Percentiles rank a stretch among this genome's conserved stretches.
These are phyloP conservation scores for Ancistrus triradiatus DNA, from an alignment of 2,113 vertebrate genomes.

Conservation along the genomic window DNA sequence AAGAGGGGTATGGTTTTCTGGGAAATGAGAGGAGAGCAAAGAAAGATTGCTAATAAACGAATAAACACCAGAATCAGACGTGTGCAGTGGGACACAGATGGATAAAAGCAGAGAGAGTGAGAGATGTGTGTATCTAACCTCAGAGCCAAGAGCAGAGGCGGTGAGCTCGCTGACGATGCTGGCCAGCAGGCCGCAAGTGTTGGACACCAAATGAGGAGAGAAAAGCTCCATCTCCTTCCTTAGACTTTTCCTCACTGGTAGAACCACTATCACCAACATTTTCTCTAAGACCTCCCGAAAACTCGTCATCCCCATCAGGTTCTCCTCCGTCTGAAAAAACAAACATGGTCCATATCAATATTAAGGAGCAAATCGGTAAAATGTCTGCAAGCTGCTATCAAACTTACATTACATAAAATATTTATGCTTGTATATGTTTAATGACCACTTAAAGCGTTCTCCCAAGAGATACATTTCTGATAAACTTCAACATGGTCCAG, in stretches of 20 bases:
- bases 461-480: too few species aligned
- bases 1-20: background rate
- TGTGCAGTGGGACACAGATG: too few species aligned
- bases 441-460: too few species aligned
- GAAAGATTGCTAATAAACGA: background rate
- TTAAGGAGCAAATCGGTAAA: too few species aligned
- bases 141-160: constrained; percentile 91
- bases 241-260: constrained; percentile 91
- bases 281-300: constrained; percentile 96
- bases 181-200: constrained; percentile 91
- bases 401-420: too few species aligned
- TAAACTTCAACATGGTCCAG: too few species aligned
- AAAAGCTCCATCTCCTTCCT: constrained; percentile 93
- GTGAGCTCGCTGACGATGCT: constrained; percentile 97
- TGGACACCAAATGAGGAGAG: constrained; percentile 93
- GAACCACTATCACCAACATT: constrained; percentile 96
- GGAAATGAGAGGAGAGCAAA: background rate
- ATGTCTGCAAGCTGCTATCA: too few species aligned
- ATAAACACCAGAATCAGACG: background rate
- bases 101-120: constrained; percentile 10
- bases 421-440: too few species aligned
- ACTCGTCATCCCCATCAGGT: constrained; percentile 93
- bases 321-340: constrained; percentile 85
- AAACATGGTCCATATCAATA: too few species aligned
- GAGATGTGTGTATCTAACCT: constrained; percentile 68